phyloP scores from a whole-genome alignment of 2,888 invertebrate genomes.

The Peribatodes rhomboidaria region DNA sequence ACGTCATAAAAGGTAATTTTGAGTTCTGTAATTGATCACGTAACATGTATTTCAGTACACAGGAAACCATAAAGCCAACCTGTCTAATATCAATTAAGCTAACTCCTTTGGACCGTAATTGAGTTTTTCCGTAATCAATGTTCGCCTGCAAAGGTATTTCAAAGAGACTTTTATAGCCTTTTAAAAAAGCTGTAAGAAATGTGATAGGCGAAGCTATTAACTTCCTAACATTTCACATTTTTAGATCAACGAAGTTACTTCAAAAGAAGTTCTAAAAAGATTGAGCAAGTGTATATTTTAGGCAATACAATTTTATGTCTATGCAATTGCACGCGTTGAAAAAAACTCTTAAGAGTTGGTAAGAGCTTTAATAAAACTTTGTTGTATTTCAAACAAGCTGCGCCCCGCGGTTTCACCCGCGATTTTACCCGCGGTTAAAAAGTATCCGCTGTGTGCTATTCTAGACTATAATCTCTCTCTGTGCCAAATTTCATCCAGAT shows the following conservation, averaged over 20 bases:
- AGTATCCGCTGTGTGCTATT: too few species aligned
- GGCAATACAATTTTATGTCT: too few species aligned
- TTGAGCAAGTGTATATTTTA: too few species aligned
- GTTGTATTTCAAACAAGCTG: too few species aligned
- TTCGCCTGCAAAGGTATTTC: slow-evolving; percentile 22
- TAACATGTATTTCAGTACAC: background rate
- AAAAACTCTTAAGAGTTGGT: too few species aligned
- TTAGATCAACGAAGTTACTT: slow-evolving; percentile 18
- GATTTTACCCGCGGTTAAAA: too few species aligned
- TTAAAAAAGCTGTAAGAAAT: slow-evolving; percentile 30
- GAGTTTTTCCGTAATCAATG: slow-evolving; percentile 18
- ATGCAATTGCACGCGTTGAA: too few species aligned
- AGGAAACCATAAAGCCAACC: slow-evolving; percentile 28
- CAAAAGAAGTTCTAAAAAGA: slow-evolving; percentile 25
- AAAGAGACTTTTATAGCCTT: slow-evolving; percentile 36
- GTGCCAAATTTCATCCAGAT: too few species aligned
- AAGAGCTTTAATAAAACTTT: too few species aligned
- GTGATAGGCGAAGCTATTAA: slow-evolving; percentile 18
- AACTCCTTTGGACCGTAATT: slow-evolving; percentile 23
- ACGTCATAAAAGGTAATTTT: too few species aligned
- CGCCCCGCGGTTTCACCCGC: too few species aligned
- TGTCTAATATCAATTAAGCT: slow-evolving; percentile 19
- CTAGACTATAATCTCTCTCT: too few species aligned
- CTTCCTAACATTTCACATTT: slow-evolving; percentile 3
- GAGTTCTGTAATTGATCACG: background rate